Base-by-base conservation (phyloP, 2,888 invertebrate genomes). In the Pemphredon lugubris region DNA sequence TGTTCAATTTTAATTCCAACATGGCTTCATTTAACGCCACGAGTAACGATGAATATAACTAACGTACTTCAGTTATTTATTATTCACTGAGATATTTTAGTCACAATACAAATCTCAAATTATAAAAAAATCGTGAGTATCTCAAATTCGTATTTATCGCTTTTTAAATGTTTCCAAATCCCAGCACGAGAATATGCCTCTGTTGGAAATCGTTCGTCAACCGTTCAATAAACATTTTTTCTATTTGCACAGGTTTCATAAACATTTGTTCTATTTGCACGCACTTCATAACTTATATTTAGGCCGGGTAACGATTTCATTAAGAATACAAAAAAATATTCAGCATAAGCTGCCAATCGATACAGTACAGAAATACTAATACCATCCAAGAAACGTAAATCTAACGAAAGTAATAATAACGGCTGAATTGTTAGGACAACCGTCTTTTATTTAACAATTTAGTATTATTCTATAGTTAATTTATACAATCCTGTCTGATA, bases 321-420 rank as follows among this genome's bases (percentile, higher is more conserved):
- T 18, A 50, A 45, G 9, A 32, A 60, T 69, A 23, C 61, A 13
- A 45, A 57, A n/a, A 55, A 71, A 45, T 48, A 40, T 53, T 21
- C 42, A 58, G 13, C 23, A 48, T 40, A 57, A 53, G 3, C 13
- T 18, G 20, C 45, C 50, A 71, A 69, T 55, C 34, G 57, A 54
- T 51, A 57, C 48, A 60, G 50, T 55, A 55, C 55, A 45, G 55
- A 72, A 47, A 45, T 55, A 65, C 21, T 13, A 58, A 58, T 70
- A 71, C 9, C 23, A 30, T 39, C 16, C 14, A 37, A 58, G 26
- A n/a, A 48, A 58, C 53, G 48, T 20, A 51, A 21, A 58, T 44
- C 71, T 51, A 47, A 39, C 58, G 64, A 72, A 54, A 72, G 48
- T 71, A 72, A 48, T 16, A 13, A 48, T 51, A 61, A 63, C 47